Evolutionary conservation across 2,888 invertebrate species (phyloP).

Genomic region (Drosophila mimica): DNA sequence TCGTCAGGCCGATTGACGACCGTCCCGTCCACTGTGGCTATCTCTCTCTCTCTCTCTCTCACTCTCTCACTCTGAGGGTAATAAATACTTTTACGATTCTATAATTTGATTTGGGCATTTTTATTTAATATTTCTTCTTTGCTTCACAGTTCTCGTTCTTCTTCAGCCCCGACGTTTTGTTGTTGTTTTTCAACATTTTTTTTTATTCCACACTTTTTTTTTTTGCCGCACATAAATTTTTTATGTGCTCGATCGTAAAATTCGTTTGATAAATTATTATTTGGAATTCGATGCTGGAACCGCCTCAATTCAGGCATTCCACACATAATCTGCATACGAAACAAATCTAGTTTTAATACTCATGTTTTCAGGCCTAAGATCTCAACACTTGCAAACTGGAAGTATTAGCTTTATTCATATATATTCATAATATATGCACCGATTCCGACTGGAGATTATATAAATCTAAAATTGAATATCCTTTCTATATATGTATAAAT

Average conservation of each 20-base stretch:
- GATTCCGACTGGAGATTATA: neutral
- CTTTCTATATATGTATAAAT: neutral
- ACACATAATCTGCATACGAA: slow-evolving; percentile 37
- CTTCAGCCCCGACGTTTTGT: neutral
- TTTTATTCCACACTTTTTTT: slow-evolving; percentile 10
- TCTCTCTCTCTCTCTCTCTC: neutral
- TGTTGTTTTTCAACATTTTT: slow-evolving; percentile 3
- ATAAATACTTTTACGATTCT: slow-evolving; percentile 84
- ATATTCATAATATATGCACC: neutral
- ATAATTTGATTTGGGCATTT: slow-evolving; percentile 83
- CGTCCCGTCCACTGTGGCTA: slow-evolving; percentile 10
- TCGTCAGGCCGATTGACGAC: slow-evolving; percentile 54
- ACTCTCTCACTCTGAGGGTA: slow-evolving; percentile 27
- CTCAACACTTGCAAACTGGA: slow-evolving; percentile 1
- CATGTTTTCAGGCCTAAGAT: neutral
- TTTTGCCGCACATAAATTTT: slow-evolving; percentile 69
- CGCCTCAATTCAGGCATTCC: slow-evolving; percentile 32
- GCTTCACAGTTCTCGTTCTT: slow-evolving; percentile 8
- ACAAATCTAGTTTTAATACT: slow-evolving; percentile 24
- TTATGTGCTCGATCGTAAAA: slow-evolving; percentile 77
- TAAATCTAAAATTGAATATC: neutral
- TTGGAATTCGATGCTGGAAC: slow-evolving; percentile 54
- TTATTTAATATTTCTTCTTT: slow-evolving; percentile 70
- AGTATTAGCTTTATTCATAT: neutral
- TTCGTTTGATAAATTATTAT: slow-evolving; percentile 82